These are phyloP conservation scores for Colistium nudipinnis DNA, from an alignment of 2,113 vertebrate genomes.

Conservation along the genomic window DNA sequence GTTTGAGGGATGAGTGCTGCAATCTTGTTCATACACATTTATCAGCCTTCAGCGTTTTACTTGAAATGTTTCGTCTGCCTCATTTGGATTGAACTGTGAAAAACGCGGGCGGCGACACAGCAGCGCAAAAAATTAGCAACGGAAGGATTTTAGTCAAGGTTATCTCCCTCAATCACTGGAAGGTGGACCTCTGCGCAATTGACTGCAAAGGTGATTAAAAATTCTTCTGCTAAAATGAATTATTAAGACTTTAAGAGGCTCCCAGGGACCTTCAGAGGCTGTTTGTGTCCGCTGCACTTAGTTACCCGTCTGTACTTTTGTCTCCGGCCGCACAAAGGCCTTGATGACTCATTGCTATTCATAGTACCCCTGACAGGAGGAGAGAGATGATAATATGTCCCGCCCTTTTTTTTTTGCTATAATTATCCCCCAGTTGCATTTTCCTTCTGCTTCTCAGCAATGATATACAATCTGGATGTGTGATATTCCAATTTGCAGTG, in stretches of 20 bases:
- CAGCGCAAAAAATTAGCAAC: constrained; percentile 28
- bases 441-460: constrained; percentile 13
- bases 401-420: constrained; percentile 49
- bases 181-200: constrained; percentile 16
- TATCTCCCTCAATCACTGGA: constrained; percentile 27
- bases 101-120: neutral
- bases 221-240: constrained; percentile 54
- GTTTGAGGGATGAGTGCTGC: constrained; percentile 17
- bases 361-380: constrained; percentile 51
- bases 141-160: constrained; percentile 53
- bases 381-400: constrained; percentile 50
- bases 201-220: constrained; percentile 55
- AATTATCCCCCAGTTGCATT: constrained; percentile 49
- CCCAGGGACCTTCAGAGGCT: constrained; percentile 55
- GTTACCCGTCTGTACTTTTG: constrained; percentile 54
- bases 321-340: constrained; percentile 50
- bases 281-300: constrained; percentile 59
- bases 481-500: constrained; percentile 7
- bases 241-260: constrained; percentile 61
- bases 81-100: constrained; percentile 13
- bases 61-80: constrained; percentile 17
- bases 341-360: constrained; percentile 67
- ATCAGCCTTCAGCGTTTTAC: constrained; percentile 1
- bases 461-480: constrained; percentile 16
- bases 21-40: constrained; percentile 20